phyloP scores from a whole-genome alignment of 2,113 vertebrate species.

The Malaclemys terrapin region DNA sequence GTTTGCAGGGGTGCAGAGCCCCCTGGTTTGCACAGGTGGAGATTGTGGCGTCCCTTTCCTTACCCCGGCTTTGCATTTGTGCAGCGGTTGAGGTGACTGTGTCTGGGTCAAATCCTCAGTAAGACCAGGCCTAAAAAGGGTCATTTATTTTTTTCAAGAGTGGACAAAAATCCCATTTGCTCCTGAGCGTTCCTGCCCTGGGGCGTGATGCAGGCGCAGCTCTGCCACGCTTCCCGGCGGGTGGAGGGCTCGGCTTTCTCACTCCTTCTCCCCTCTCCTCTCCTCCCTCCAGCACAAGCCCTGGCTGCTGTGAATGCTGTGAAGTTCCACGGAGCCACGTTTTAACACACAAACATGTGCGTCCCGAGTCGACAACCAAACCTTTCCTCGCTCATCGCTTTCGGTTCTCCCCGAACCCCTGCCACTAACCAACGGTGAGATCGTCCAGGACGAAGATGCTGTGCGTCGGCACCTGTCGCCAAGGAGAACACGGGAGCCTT shows the following conservation, averaged over 20 bases:
- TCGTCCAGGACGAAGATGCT: neutral
- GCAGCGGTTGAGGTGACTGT: neutral
- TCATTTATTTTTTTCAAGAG: neutral
- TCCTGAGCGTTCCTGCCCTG: neutral
- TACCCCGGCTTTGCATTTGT: neutral
- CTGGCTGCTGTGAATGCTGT: constrained; percentile 84
- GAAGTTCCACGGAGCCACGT: constrained; percentile 88
- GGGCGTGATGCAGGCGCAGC: neutral
- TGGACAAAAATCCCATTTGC: neutral
- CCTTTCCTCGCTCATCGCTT: constrained; percentile 11
- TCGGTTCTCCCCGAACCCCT: constrained; percentile 15
- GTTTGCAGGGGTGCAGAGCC: neutral
- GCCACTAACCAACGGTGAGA: neutral
- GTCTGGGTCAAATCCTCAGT: neutral
- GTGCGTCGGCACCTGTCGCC: neutral
- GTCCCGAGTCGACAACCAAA: neutral
- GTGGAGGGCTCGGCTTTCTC: rapidly evolving
- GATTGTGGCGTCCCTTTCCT: neutral
- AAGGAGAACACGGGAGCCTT: neutral
- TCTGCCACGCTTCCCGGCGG: rapidly evolving
- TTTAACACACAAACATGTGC: constrained; percentile 72
- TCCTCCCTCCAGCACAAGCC: constrained; percentile 84
- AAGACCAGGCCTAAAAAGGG: neutral
- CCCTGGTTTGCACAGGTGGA: neutral
- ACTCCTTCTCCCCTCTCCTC: constrained; percentile 24